Base-by-base conservation (phyloP, 2,888 invertebrate genomes). In the Cephus pygmeus region DNA sequence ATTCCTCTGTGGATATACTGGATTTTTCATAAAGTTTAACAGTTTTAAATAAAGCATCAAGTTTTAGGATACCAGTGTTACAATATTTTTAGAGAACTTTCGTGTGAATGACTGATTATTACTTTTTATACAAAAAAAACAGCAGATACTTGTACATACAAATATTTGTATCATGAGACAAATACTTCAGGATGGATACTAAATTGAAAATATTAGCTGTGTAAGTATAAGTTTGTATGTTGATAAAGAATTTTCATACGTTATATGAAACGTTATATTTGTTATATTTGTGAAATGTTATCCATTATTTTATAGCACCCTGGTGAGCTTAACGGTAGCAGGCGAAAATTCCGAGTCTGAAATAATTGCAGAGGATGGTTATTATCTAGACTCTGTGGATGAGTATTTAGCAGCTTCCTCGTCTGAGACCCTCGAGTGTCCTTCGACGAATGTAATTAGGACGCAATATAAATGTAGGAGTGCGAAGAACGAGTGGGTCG, bases 371-470 rank as follows among this genome's bases (percentile, higher is more conserved):
- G 79, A 78, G 31, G 77, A 79, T 9, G 81, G 81, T 69, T 81
- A 81, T 34, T 81, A 75, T 74, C 36, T 79, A 30, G 81, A 82
- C n/a, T 34, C 34, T 11, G 77, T 77, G 40, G 75, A 80, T 73
- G 78, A 76, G 35, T 33, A 73, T 34, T 69, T 79, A 12, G 79
- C 69, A 35, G 76, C 80, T 36, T 76, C 79, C 12, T 79, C 77
- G 30, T 34, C 88, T 15, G 88, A 90, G 40, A 85, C 85, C 15
- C 87, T 93, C 69, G 90, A 92, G 82, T 95, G 95, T 87, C 95
- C 95, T 1, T 94, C 95, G 2, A 93, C 93, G 75, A 93, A 93
- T 80, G 92, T 95, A 73, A 93, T 95, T 81, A 93, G 94, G 31
- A 92, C 94, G 1, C 91, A 93, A 4, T 94, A 94, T 85, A 94